Evolutionary conservation across 2,113 vertebrate genomes (phyloP).

Genomic region (Fregetta grallaria): DNA sequence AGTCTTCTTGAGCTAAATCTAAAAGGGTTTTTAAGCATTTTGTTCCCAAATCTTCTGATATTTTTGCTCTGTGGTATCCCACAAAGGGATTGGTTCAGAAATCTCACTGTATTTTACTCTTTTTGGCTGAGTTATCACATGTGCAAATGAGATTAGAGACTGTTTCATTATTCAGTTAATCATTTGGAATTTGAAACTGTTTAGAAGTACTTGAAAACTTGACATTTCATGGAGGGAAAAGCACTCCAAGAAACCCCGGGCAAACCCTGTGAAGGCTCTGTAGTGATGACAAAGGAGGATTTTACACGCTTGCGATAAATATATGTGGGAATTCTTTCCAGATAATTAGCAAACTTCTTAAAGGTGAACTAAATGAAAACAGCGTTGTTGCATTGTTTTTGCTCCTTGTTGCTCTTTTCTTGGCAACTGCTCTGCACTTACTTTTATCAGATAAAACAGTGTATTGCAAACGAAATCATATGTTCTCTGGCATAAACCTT

Average conservation of each 20-base stretch:
- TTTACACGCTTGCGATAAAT: neutral
- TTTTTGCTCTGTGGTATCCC: neutral
- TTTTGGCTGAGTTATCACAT: neutral
- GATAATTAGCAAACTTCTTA: neutral
- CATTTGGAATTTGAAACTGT: neutral
- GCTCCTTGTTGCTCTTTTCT: neutral
- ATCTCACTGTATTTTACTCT: neutral
- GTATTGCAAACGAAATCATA: constrained; percentile 19
- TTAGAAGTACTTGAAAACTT: neutral
- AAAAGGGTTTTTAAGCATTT: neutral
- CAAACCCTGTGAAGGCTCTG: neutral
- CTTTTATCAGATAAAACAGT: constrained; percentile 32
- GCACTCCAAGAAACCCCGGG: neutral
- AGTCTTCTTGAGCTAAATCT: neutral
- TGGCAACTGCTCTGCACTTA: neutral
- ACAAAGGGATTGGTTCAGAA: neutral
- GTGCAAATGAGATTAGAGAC: neutral
- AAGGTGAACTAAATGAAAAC: neutral
- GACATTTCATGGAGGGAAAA: neutral
- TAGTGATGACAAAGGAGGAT: neutral
- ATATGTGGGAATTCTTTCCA: neutral
- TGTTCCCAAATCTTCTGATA: neutral
- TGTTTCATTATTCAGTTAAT: neutral
- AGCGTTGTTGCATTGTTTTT: neutral
- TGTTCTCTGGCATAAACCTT: constrained; percentile 6